These are phyloP conservation scores for Mungos mungo DNA, from an alignment of 2,113 vertebrate genomes.

Conservation along the genomic window DNA sequence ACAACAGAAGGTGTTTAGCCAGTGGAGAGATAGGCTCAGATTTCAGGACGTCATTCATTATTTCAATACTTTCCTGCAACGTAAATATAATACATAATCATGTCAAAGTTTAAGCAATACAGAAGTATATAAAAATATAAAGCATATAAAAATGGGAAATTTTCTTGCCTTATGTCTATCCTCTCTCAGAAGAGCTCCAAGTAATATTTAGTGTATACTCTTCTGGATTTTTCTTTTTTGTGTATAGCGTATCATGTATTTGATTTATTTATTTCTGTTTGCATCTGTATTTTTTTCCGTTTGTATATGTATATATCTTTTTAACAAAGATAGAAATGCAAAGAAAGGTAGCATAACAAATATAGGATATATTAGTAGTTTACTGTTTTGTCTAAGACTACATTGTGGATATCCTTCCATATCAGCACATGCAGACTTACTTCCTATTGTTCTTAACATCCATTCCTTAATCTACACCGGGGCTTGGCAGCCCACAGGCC, in stretches of 20 bases:
- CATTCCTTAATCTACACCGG: background rate
- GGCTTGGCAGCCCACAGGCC: no score
- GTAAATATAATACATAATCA: background rate
- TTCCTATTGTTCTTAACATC: background rate
- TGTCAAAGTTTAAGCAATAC: background rate
- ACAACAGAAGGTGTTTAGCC: background rate
- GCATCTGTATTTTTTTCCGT: background rate
- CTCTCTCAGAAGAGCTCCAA: background rate
- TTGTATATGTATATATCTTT: background rate
- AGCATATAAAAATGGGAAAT: background rate
- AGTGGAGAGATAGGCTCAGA: background rate
- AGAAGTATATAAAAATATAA: background rate
- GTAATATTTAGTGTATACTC: background rate
- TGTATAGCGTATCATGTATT: background rate
- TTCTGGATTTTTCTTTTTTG: background rate
- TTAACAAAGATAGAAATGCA: background rate
- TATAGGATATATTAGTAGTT: background rate
- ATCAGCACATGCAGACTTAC: background rate
- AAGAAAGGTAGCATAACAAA: background rate
- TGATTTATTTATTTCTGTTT: background rate
- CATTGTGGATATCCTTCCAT: background rate
- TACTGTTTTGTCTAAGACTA: background rate
- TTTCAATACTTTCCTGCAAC: background rate
- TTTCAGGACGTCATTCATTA: background rate
- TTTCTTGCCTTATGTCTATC: background rate